phyloP scores from a whole-genome alignment of 2,113 vertebrate genomes.

The Eurypyga helias region DNA sequence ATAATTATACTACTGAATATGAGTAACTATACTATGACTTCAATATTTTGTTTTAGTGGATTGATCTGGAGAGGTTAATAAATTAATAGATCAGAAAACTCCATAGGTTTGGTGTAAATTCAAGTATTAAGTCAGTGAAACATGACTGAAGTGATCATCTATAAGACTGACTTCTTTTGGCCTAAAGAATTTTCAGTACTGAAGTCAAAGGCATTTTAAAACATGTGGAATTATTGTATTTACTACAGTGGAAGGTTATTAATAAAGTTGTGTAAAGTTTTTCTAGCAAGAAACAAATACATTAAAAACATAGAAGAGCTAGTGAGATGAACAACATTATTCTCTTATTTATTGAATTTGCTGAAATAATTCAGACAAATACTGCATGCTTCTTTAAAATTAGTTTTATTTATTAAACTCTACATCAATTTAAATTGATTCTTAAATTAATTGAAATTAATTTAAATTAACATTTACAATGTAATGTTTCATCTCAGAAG shows the following conservation, averaged over 20 bases:
- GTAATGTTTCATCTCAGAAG: not conserved
- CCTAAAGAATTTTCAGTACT: not conserved
- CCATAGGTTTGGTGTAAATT: not conserved
- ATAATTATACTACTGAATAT: not conserved
- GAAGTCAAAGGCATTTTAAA: not conserved
- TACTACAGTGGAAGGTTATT: not conserved
- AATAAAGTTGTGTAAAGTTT: not conserved
- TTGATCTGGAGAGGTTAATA: not conserved
- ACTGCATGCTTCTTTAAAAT: not conserved
- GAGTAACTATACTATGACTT: not conserved
- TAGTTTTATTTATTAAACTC: not conserved
- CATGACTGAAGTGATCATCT: not conserved
- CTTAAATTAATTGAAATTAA: not conserved
- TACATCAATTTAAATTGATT: not conserved
- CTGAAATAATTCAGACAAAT: not conserved
- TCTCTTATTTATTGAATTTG: not conserved
- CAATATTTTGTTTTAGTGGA: not conserved
- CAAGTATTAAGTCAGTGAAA: not conserved
- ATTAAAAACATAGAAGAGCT: not conserved
- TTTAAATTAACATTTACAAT: not conserved
- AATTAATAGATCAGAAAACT: not conserved
- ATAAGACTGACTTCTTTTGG: not conserved
- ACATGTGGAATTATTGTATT: not conserved
- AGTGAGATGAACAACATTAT: not conserved
- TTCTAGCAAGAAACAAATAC: not conserved